A percentile compares a stretch with the other conserved stretches of the same genome.
phyloP scores from a whole-genome alignment of 2,797 vertebrate genomes.

The Squalus acanthias region DNA sequence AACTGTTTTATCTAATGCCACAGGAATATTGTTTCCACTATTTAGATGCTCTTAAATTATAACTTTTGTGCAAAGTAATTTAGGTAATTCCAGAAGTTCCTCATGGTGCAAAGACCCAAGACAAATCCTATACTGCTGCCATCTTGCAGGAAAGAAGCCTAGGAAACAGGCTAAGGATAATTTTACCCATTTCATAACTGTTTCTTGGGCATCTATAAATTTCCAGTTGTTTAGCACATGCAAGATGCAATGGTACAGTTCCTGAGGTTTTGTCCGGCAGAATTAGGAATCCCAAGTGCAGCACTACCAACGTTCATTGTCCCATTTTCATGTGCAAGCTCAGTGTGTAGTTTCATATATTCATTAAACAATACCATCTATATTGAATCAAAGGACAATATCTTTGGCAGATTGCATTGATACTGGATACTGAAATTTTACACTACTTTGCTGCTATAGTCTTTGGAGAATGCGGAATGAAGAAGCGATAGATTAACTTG shows the following conservation, averaged over 20 bases:
- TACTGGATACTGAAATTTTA: neutral
- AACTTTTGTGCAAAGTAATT: neutral
- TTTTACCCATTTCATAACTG: neutral
- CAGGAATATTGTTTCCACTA: neutral
- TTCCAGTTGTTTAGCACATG: neutral
- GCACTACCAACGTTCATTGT: neutral
- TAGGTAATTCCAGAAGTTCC: neutral
- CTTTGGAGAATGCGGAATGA: neutral
- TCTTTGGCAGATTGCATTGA: neutral
- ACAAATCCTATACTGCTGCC: neutral
- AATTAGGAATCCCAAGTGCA: neutral
- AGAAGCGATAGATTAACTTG: neutral
- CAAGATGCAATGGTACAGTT: neutral
- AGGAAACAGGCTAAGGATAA: neutral
- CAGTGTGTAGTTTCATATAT: neutral
- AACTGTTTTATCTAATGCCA: neutral
- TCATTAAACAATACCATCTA: neutral
- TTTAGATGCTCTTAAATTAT: neutral
- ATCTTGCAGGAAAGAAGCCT: neutral
- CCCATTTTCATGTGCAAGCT: neutral
- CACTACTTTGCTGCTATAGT: neutral
- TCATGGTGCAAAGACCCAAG: neutral
- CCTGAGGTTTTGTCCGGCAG: neutral
- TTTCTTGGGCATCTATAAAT: neutral
- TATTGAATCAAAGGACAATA: neutral